Conservation (phyloP, 2,113 vertebrate genomes). For the Ammospiza nelsoni region DNA sequence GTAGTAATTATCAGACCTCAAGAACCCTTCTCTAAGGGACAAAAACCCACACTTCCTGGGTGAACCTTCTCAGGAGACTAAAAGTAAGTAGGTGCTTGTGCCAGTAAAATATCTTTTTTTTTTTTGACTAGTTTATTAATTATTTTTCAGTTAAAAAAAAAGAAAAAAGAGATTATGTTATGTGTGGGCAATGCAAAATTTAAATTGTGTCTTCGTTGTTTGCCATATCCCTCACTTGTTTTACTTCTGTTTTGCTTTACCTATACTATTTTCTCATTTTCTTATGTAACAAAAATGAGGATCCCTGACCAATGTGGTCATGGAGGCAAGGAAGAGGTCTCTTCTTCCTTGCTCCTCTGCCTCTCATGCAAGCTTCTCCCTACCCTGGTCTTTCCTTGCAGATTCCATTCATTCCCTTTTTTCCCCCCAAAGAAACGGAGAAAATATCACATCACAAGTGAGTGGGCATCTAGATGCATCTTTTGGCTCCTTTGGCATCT, state of each 20-base stretch:
- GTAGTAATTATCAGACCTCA: neutral
- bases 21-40: neutral
- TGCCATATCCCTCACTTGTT: neutral
- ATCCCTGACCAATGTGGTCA: neutral
- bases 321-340: neutral
- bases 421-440: neutral
- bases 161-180: neutral
- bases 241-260: neutral
- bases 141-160: neutral
- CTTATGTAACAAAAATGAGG: neutral
- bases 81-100: neutral
- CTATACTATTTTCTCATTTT: neutral
- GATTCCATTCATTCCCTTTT: neutral
- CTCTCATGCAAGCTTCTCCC: neutral
- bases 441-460: neutral
- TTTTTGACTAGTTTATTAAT: neutral
- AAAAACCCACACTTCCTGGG: neutral
- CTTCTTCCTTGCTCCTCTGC: neutral
- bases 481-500: neutral
- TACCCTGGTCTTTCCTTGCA: neutral
- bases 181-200: neutral
- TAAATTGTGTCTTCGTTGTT: neutral
- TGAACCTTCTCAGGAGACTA: neutral
- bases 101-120: neutral
- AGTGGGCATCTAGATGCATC: neutral